Evolutionary conservation across 1,140 invertebrate species (phyloP).

Genomic region (Lasaia peninsularis): DNA sequence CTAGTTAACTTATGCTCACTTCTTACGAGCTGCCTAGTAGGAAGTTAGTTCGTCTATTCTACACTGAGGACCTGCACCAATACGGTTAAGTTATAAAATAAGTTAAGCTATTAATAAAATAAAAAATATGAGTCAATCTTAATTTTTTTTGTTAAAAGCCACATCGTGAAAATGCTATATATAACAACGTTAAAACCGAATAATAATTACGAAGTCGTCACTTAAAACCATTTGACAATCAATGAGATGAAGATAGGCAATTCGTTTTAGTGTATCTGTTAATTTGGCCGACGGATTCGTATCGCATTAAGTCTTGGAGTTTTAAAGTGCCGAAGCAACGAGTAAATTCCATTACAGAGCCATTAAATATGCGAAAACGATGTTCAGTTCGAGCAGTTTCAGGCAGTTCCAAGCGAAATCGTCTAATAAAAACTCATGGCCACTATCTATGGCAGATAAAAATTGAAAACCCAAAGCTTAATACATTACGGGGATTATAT

Average conservation of each 20-base stretch:
- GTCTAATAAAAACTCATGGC: slow-evolving; percentile 30
- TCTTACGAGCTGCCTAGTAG: too few relatives aligned
- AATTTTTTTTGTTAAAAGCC: too few relatives aligned
- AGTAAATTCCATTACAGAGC: slow-evolving; percentile 28
- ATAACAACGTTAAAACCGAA: too few relatives aligned
- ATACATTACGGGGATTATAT: background rate
- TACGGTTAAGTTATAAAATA: too few relatives aligned
- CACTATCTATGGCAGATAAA: slow-evolving; percentile 18
- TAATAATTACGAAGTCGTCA: background rate
- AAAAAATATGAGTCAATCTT: too few relatives aligned
- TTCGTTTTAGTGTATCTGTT: slow-evolving; percentile 24
- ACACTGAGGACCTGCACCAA: too few relatives aligned
- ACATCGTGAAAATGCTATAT: too few relatives aligned
- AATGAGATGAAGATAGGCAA: background rate
- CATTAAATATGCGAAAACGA: slow-evolving; percentile 31
- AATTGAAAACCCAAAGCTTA: slow-evolving; percentile 13
- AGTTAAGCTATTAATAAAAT: too few relatives aligned
- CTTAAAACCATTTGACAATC: background rate
- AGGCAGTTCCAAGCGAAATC: slow-evolving; percentile 20
- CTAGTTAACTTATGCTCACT: too few relatives aligned
- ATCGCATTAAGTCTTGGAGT: slow-evolving; percentile 25
- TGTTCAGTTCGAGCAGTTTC: slow-evolving; percentile 20
- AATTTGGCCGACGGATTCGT: slow-evolving; percentile 18
- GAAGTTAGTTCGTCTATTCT: too few relatives aligned
- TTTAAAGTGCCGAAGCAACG: slow-evolving; percentile 24